phyloP scores from a whole-genome alignment of 2,113 vertebrate genomes.

The Elachura formosa region DNA sequence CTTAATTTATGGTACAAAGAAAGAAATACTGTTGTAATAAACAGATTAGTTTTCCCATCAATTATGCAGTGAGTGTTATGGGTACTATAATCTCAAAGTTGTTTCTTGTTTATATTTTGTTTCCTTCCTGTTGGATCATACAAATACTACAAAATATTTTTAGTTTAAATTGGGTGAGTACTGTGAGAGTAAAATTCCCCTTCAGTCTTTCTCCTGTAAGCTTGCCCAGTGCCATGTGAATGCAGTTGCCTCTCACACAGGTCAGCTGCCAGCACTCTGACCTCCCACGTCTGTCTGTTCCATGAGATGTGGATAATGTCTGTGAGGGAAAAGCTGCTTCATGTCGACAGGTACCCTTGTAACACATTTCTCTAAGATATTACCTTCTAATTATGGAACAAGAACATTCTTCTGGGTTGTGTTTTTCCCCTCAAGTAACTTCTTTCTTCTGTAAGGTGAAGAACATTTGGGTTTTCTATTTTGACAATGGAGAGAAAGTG shows the following conservation, averaged over 20 bases:
- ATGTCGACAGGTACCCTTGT: neutral
- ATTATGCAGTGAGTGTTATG: neutral
- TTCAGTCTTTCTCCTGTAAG: neutral
- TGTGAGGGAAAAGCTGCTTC: neutral
- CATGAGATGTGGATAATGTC: neutral
- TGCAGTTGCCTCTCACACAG: neutral
- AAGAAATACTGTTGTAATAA: conserved; percentile 41
- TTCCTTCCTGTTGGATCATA: neutral
- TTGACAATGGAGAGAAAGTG: neutral
- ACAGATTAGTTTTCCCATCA: neutral
- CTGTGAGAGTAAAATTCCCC: neutral
- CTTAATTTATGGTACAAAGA: conserved; percentile 22
- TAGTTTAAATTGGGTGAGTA: neutral
- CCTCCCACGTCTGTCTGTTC: neutral
- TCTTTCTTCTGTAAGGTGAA: neutral
- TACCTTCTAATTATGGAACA: neutral
- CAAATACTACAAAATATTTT: neutral
- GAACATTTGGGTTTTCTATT: neutral
- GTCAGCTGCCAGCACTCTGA: neutral
- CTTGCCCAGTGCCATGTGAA: neutral
- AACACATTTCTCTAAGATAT: neutral
- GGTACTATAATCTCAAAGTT: neutral
- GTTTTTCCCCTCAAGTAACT: neutral
- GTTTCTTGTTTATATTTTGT: neutral
- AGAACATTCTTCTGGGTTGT: neutral